Evolutionary conservation across 2,888 invertebrate genomes (phyloP), one percentile per base, ranked within the genome.

Genomic region (Calameuta pallipes): DNA sequence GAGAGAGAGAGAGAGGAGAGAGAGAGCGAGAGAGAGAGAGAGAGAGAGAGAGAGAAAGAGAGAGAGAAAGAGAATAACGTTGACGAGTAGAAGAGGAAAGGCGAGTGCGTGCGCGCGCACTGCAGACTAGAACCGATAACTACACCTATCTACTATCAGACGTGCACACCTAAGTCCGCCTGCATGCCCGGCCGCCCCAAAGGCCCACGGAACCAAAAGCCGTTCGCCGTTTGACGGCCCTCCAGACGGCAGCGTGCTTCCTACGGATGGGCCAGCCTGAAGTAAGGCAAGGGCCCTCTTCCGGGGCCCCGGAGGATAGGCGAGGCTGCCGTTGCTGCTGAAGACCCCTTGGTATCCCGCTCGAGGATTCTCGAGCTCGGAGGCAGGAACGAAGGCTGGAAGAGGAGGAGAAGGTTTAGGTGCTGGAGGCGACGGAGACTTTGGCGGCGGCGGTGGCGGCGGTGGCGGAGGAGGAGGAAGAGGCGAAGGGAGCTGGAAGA

Each of bases 401-500:
- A 41, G 41, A 41, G 15, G 15, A 41, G 41, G 41, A 41, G 41
- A 41, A 41, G 15, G 41, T 41, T 41, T 41, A 41, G 41, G 41
- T 41, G 15, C 15, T 41, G 41, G 41, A 41, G 41, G 41, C 41
- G 41, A 41, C 41, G 41, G 41, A 37, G 37, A 13, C 37, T 37
- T 13, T 37, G 37, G 37, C 37, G 4, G 37, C 37, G 15, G 37
- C 13, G 13, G 11, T 1, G 35, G 35, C 11, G 36, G 79, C 73
- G 77, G 33, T 3, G 33, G 76, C 76, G 79, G 76, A 80, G 78
- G 79, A 80, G 80, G 83, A 82, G 82, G 82, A 83, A 81, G 79
- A 81, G 78, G 77, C 73, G 78, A 81, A 73, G 80, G 81, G 82
- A 79, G 37, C 37, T 37, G 37, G 13, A 37, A 37, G 37, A 37